Base-by-base conservation (phyloP, 2,888 invertebrate genomes). In the Cistogaster globosa region DNA sequence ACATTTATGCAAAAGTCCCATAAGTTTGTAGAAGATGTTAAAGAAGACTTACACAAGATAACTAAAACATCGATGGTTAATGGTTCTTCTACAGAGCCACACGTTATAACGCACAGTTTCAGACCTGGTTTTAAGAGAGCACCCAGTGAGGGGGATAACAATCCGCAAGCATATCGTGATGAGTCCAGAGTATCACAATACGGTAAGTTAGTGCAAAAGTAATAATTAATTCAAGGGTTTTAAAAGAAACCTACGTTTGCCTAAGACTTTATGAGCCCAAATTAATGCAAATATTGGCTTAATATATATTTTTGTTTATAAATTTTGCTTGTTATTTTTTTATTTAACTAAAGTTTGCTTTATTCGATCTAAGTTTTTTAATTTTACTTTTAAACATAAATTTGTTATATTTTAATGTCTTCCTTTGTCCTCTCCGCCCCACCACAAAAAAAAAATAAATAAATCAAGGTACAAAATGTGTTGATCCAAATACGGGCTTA, bases 401-500 rank as follows among this genome's bases (percentile, higher is more conserved):
- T 20, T 74, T 53, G 20, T 51, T 51, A 63, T 81, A 20, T 26
- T 57, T 71, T 5, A 38, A 79, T 85, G 82, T 80, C 53, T 74
- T 74, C 74, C 80, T 80, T 51, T 53, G 18, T 74, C 53, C 67
- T 68, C 53, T 60, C 20, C 18, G 5, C 53, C 67, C 53, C 53
- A 67, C 18, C 18, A 5, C 16, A 38, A 55, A 20, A 18, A 16
- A 55, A 26, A 62, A 72, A 51, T 57, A 6, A 53, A 26, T 3
- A 65, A 65, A 57, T 75, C 42, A 69, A 96, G 96, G 96, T 92
- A 95, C 95, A 87, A 96, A 96, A 92, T 95, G 95, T 92, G 94
- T 96, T 90, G 96, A 96, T 91, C 95, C 96, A 87, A 95, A 95
- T 89, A 96, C 96, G 67, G 96, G 96, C 88, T 93, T 96, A 84